phyloP scores from a whole-genome alignment of 2,797 vertebrate species.

The Eremophila alpestris region DNA sequence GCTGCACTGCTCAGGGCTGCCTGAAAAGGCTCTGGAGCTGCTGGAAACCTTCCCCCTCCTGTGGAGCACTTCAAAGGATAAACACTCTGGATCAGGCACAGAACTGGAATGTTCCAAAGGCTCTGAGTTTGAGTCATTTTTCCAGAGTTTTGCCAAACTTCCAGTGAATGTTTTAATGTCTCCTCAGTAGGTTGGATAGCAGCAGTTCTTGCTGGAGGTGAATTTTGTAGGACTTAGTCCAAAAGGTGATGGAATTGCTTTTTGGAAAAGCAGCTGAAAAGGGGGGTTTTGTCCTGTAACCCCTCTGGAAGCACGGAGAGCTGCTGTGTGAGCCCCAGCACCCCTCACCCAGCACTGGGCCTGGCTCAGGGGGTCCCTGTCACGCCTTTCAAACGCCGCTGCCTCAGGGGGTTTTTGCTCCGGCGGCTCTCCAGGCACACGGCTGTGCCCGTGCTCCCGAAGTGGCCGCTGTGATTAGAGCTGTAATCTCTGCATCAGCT shows the following conservation, averaged over 20 bases:
- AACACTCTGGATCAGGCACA: neutral
- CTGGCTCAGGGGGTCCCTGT: neutral
- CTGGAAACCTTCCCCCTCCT: neutral
- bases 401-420: neutral
- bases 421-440: neutral
- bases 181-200: fast-evolving
- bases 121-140: neutral
- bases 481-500: constrained; percentile 6
- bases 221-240: neutral
- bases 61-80: neutral
- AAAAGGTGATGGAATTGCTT: neutral
- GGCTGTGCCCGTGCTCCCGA: neutral
- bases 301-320: fast-evolving
- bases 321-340: neutral
- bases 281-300: fast-evolving
- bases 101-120: neutral
- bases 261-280: neutral
- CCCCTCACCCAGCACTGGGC: fast-evolving
- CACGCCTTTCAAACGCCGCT: neutral
- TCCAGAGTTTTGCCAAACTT: neutral
- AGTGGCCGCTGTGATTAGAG: constrained; percentile 16
- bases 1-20: neutral
- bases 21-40: neutral
- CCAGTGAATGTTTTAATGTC: fast-evolving
- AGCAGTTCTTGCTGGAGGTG: neutral